phyloP scores from a whole-genome alignment of 2,888 invertebrate species.

The Mechanitis messenoides region DNA sequence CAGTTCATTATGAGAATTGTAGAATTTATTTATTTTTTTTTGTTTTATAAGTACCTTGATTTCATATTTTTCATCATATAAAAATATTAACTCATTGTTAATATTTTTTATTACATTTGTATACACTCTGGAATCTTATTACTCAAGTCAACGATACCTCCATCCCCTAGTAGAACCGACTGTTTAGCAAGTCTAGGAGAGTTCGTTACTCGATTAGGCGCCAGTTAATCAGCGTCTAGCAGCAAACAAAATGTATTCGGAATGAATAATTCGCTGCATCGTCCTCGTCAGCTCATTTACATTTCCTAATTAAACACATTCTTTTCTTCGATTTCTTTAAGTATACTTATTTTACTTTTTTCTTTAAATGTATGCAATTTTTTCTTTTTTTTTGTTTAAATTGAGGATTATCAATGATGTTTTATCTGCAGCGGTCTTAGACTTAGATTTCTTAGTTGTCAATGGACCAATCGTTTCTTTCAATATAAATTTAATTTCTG shows the following conservation, averaged over 20 bases:
- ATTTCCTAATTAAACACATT: constrained; percentile 46
- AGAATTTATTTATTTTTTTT: neutral
- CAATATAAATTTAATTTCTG: too few species aligned
- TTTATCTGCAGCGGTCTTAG: too few species aligned
- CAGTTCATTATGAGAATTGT: neutral
- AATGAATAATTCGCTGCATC: constrained; percentile 29
- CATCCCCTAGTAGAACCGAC: constrained; percentile 42
- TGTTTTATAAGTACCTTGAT: too few species aligned
- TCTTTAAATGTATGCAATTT: neutral
- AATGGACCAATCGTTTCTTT: too few species aligned
- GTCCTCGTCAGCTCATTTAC: constrained; percentile 42
- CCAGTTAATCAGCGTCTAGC: constrained; percentile 65
- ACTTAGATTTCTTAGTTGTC: too few species aligned
- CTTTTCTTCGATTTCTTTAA: neutral
- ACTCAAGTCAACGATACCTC: neutral
- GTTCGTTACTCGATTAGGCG: constrained; percentile 53
- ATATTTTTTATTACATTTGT: neutral
- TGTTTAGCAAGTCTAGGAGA: constrained; percentile 60
- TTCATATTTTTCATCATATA: too few species aligned
- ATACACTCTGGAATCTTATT: neutral
- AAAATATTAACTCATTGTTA: too few species aligned
- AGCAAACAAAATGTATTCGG: constrained; percentile 59
- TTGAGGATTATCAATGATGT: too few species aligned
- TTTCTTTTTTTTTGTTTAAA: neutral
- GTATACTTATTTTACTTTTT: neutral